These are phyloP conservation scores for Penaeus japonicus DNA, from an alignment of 1,140 invertebrate genomes.

Conservation along the genomic window DNA sequence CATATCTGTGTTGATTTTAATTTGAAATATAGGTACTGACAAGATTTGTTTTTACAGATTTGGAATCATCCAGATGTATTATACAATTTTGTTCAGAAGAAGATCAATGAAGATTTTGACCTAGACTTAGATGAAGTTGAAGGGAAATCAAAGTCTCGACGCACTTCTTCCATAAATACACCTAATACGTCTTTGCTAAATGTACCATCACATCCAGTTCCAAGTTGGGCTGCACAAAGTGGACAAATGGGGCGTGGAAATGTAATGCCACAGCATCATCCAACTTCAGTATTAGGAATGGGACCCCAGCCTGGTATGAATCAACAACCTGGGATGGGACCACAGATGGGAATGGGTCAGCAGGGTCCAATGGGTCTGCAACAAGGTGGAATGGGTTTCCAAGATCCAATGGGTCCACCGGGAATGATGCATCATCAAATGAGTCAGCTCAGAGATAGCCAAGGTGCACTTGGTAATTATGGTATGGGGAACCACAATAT, in stretches of 20 bases:
- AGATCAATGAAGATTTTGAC: conserved; percentile 83
- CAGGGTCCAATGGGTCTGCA: conserved; percentile 1
- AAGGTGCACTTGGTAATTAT: conserved; percentile 15
- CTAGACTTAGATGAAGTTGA: conserved; percentile 85
- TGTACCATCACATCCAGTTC: conserved; percentile 44
- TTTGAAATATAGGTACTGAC: neutral
- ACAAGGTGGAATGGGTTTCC: conserved; percentile 23
- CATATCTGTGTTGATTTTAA: neutral
- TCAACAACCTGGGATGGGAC: neutral
- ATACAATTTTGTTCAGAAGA: conserved; percentile 88
- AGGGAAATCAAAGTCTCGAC: conserved; percentile 10
- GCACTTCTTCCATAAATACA: neutral
- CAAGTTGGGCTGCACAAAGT: conserved; percentile 9
- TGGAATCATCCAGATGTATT: conserved; percentile 99
- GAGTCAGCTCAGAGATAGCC: conserved; percentile 19
- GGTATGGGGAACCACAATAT: conserved; percentile 15
- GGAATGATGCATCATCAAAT: conserved; percentile 33
- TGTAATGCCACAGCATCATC: conserved; percentile 64
- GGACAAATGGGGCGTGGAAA: neutral
- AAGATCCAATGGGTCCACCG: conserved; percentile 25
- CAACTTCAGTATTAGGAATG: neutral
- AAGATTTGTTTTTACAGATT: conserved; percentile 72
- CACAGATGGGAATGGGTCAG: neutral
- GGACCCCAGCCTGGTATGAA: neutral
- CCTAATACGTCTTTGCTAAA: neutral